A percentile compares a stretch with the other conserved stretches of the same genome.
Conservation (phyloP, 2,113 vertebrate species). For the Tachysurus fulvidraco region DNA sequence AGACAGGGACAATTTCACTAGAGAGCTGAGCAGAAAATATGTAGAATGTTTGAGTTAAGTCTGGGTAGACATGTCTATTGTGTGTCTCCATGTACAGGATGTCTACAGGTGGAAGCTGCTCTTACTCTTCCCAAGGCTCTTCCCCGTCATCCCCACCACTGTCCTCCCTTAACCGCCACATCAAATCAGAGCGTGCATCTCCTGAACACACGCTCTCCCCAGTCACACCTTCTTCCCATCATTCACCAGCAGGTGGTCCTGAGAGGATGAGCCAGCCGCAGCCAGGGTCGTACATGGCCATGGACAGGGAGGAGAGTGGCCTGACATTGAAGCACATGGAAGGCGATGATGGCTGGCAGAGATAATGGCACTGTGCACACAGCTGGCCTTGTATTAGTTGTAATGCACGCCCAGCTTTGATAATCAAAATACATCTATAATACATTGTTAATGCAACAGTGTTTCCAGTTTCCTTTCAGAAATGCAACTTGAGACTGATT, state of each 20-base stretch:
- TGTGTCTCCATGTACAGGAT: conserved; percentile 65
- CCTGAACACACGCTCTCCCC: conserved; percentile 76
- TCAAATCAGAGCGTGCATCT: conserved; percentile 88
- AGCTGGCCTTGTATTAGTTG: background rate
- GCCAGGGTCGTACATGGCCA: conserved; percentile 55
- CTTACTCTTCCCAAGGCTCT: conserved; percentile 66
- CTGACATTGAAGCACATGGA: conserved; percentile 67
- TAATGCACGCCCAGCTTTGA: background rate
- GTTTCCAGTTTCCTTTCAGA: conserved; percentile 3
- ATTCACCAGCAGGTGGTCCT: conserved; percentile 65
- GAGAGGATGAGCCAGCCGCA: conserved; percentile 56
- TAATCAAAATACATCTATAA: background rate
- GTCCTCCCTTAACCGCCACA: conserved; percentile 74
- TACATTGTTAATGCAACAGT: conserved; percentile 13
- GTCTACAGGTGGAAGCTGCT: conserved; percentile 70
- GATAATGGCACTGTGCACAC: conserved; percentile 70
- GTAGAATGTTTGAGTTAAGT: background rate
- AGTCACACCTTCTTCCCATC: conserved; percentile 64
- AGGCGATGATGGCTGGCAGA: conserved; percentile 78
- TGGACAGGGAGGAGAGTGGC: conserved; percentile 65
- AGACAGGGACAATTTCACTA: conserved; percentile 42
- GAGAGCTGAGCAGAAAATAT: background rate
- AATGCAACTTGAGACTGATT: conserved; percentile 6
- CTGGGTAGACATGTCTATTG: background rate
- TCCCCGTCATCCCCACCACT: conserved; percentile 62